Evolutionary conservation across 2,113 vertebrate genomes (phyloP), one percentile per base, ranked within the genome.

Genomic region (Tiliqua scincoides): DNA sequence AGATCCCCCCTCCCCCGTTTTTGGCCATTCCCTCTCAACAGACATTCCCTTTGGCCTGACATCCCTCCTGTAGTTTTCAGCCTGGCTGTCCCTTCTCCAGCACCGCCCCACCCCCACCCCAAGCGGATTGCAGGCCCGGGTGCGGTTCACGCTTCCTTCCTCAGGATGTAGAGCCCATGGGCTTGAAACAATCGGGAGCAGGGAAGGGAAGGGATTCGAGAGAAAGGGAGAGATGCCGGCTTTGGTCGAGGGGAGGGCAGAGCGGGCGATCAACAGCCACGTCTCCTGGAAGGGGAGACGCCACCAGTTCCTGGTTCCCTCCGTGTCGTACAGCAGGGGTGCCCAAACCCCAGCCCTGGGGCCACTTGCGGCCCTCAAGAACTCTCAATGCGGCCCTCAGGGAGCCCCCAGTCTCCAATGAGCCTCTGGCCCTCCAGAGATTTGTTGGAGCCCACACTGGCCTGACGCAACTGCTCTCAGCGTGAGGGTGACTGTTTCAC

Each of bases 161-260:
- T 96, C 93, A 96, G 96, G 95, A 96, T 96, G 93, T 84, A 78
- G 89, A 93, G 95, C 91, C 94, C 94, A 92, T 91, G 92, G 88
- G 79, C 92, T 92, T 75, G 91, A 94, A 95, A 97, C 95, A 96
- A 96, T 95, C 89, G 83, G n/a, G 93, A 48, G 93, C 71, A 43
- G 89, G 91, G 90, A 79, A 89, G 91, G 87, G 89, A 81, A 90
- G 54, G 23, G 63, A 32, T 52, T 48, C 25, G 25, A 89, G 82
- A 92, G 32, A n/a, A 43, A 30, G 2, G 76, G 86, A 83, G 85
- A n/a, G 35, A 87, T 85, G 89, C 63, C 1, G 27, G 63, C 11
- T 15, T 63, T n/a, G 65, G 65, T 30, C 12, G 30, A 1, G 27
- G 10, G 30, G 63, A 30, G 63, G 10, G 2, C 6, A n/a, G 10